Conservation (phyloP, 2,888 invertebrate species). For the Cepaea hortensis region DNA sequence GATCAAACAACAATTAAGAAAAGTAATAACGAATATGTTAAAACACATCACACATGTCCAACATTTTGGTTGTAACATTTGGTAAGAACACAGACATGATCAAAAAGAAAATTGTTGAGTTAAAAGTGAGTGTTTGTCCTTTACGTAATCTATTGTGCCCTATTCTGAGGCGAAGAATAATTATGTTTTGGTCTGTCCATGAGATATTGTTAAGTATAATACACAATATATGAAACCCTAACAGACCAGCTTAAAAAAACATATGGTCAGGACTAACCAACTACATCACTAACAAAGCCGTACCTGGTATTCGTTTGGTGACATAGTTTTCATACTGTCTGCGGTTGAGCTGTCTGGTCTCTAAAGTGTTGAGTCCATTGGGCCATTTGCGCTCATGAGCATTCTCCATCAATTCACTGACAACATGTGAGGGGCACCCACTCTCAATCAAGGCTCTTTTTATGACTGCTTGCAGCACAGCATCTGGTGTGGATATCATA, state of each 20-base stretch:
- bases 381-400: constrained; percentile 98
- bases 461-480: constrained; percentile 93
- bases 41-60: too few species aligned
- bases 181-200: too few species aligned
- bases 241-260: background rate
- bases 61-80: too few species aligned
- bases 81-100: too few species aligned
- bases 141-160: too few species aligned
- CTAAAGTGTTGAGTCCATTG: constrained; percentile 90
- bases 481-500: constrained; percentile 98
- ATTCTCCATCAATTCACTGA: constrained; percentile 96
- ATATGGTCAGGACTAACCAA: background rate
- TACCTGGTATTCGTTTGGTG: constrained; percentile 91
- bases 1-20: too few species aligned
- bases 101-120: too few species aligned
- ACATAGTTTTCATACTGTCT: constrained; percentile 95
- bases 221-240: too few species aligned
- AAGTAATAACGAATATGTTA: too few species aligned
- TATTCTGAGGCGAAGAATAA: too few species aligned
- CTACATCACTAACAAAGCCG: background rate
- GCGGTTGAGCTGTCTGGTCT: constrained; percentile 94
- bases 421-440: constrained; percentile 93
- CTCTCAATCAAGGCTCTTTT: constrained; percentile 93
- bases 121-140: too few species aligned
- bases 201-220: too few species aligned